phyloP scores from a whole-genome alignment of 2,113 vertebrate species.

The Bolborhynchus lineola region DNA sequence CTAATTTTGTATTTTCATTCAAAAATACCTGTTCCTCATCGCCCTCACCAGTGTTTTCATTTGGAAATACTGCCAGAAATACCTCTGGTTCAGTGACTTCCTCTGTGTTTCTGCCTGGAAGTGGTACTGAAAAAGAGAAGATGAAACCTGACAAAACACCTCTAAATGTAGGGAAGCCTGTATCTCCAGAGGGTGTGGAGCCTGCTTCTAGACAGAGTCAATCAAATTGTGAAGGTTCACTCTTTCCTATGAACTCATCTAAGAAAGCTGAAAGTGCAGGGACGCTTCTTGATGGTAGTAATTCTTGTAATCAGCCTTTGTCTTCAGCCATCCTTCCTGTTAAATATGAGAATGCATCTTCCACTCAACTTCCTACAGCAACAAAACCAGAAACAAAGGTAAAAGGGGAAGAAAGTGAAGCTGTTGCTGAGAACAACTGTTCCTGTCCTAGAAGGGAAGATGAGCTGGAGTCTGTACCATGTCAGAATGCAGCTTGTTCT shows the following conservation, averaged over 20 bases:
- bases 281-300: neutral
- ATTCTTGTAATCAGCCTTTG: neutral
- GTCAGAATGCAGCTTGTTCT: neutral
- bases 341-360: neutral
- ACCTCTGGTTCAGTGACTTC: neutral
- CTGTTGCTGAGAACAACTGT: neutral
- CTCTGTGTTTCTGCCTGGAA: neutral
- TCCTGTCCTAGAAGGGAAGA: neutral
- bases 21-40: neutral
- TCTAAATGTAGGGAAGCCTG: neutral
- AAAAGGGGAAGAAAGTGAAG: neutral
- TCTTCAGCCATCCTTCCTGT: neutral
- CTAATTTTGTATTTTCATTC: slow-evolving; percentile 9
- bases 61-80: slow-evolving; percentile 1
- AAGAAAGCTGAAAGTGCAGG: neutral
- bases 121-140: neutral
- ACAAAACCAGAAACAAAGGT: neutral
- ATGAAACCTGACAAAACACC: neutral
- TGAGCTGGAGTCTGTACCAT: neutral
- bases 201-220: neutral
- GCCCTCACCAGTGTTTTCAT: slow-evolving; percentile 12
- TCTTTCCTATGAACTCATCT: neutral
- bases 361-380: neutral
- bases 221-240: neutral
- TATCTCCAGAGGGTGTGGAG: neutral